Conservation (phyloP, 2,797 vertebrate species). For the Acrossocheilus fasciatus region DNA sequence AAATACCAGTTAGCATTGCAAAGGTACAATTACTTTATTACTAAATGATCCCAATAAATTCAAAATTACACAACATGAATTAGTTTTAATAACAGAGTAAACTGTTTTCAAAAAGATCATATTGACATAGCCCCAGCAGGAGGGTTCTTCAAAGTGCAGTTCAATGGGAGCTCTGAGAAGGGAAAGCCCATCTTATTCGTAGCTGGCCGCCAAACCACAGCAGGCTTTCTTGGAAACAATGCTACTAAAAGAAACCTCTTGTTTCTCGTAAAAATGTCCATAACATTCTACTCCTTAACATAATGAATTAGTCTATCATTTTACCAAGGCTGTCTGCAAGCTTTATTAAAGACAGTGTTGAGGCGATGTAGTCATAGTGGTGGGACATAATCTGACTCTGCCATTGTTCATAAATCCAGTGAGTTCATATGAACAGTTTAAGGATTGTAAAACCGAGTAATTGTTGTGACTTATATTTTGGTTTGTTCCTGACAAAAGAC, state of each 20-base stretch:
- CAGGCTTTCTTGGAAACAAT: constrained; percentile 51
- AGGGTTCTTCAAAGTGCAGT: constrained; percentile 22
- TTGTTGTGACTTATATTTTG: background rate
- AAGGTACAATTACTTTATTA: background rate
- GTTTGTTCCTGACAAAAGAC: background rate
- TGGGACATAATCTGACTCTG: background rate
- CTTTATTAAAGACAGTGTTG: constrained; percentile 44
- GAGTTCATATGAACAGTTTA: background rate
- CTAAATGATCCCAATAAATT: background rate
- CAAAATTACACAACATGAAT: background rate
- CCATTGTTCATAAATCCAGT: background rate
- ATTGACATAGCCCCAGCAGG: constrained; percentile 17
- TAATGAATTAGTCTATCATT: constrained; percentile 40
- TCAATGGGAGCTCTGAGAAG: constrained; percentile 32
- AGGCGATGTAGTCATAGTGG: constrained; percentile 26
- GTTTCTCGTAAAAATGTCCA: constrained; percentile 57
- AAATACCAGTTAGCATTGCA: background rate
- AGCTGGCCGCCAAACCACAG: constrained; percentile 54
- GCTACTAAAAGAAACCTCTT: constrained; percentile 50
- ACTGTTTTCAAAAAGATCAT: constrained; percentile 17
- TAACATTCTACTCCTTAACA: constrained; percentile 33
- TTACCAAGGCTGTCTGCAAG: constrained; percentile 38
- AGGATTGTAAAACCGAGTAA: background rate
- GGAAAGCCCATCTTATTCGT: constrained; percentile 54
- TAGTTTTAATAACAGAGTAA: background rate